These are phyloP conservation scores for Drosophila subpulchrella DNA, from an alignment of 1,140 invertebrate genomes.

Conservation along the genomic window DNA sequence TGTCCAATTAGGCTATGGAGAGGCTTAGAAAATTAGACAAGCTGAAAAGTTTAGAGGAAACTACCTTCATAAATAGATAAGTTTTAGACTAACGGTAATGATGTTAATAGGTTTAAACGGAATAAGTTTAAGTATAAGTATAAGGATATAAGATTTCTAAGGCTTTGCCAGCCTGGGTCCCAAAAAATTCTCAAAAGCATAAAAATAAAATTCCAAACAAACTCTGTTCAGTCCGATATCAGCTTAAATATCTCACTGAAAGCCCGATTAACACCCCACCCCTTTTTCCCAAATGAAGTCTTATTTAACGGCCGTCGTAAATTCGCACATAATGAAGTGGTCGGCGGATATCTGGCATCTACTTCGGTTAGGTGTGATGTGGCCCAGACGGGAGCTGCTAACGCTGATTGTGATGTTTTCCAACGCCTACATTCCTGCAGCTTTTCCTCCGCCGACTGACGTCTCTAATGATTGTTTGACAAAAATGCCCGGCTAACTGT, in stretches of 20 bases:
- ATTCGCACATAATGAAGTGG: conserved; percentile 55
- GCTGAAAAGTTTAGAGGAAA: neutral
- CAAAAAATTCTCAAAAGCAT: neutral
- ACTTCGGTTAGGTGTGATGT: conserved; percentile 17
- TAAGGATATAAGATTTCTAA: too few species aligned
- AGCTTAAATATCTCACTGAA: neutral
- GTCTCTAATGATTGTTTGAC: conserved; percentile 80
- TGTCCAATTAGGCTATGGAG: conserved; percentile 13
- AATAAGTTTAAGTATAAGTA: too few species aligned
- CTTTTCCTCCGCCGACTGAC: conserved; percentile 37
- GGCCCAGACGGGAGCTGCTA: conserved; percentile 48
- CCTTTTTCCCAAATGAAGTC: conserved; percentile 2
- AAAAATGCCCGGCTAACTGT: conserved; percentile 56
- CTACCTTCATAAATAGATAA: neutral
- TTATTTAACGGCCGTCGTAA: conserved; percentile 34
- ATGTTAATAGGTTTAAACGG: too few species aligned
- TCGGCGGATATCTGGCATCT: conserved; percentile 35
- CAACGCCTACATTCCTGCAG: conserved; percentile 41
- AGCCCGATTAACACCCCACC: neutral
- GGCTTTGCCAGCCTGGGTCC: too few species aligned
- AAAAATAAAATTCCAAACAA: neutral
- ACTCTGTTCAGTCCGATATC: neutral
- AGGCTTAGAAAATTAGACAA: conserved; percentile 13
- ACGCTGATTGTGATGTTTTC: conserved; percentile 70
- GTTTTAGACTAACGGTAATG: neutral